Percentiles rank a stretch among this genome's conserved stretches.
Conservation (phyloP, 2,797 vertebrate genomes). For the Poecilia velifera region DNA sequence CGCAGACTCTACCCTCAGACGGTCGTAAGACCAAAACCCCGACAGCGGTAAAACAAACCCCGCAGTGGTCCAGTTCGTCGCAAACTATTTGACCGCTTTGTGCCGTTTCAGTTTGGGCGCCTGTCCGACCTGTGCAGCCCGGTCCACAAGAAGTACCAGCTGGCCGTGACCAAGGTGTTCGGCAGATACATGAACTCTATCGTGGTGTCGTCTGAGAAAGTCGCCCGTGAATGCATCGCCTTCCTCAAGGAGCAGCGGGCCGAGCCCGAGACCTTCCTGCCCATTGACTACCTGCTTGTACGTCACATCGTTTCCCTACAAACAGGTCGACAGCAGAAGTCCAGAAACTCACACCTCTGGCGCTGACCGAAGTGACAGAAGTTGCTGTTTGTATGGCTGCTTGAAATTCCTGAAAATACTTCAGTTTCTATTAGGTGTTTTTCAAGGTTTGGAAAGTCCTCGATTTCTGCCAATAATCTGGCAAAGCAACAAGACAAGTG, state of each 20-base stretch:
- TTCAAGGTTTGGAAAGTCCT: too few species aligned
- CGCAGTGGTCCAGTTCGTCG: not conserved
- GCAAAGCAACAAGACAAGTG: too few species aligned
- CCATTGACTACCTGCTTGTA: constrained; percentile 92
- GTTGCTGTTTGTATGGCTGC: too few species aligned
- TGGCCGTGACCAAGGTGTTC: constrained; percentile 94
- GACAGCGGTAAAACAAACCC: not conserved
- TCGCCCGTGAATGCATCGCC: constrained; percentile 89
- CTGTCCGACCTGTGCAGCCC: constrained; percentile 92
- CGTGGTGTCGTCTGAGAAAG: constrained; percentile 88
- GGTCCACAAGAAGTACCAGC: constrained; percentile 94
- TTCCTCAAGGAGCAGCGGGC: constrained; percentile 89
- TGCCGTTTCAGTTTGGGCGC: constrained; percentile 85
- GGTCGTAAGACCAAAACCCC: constrained; percentile 80
- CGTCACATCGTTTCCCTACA: constrained; percentile 51
- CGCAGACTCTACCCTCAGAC: constrained; percentile 85
- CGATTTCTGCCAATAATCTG: too few species aligned
- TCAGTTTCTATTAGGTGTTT: too few species aligned
- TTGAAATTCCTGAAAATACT: too few species aligned
- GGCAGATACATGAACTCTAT: constrained; percentile 89
- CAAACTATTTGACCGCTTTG: not conserved
- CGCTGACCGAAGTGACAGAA: too few species aligned
- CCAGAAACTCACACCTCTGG: not conserved
- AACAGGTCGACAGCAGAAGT: not conserved
- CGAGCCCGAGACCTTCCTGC: constrained; percentile 93